Evolutionary conservation across 2,113 vertebrate genomes (phyloP).

Genomic region (Formicarius rufipectus): DNA sequence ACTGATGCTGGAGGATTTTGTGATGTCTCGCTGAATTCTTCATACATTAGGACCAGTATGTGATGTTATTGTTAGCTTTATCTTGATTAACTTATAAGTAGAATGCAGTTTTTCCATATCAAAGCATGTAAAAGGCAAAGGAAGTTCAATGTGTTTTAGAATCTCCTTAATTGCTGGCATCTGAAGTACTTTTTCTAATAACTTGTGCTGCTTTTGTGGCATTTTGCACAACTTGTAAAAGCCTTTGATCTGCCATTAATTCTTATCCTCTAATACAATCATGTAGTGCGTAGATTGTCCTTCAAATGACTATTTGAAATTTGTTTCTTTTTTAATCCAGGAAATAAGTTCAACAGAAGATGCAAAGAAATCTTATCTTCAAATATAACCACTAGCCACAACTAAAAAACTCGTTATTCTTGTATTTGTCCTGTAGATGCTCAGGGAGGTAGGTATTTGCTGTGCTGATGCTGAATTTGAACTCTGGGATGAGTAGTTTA

Average conservation of each 20-base stretch:
- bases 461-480: not conserved
- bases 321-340: not conserved
- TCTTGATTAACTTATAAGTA: constrained; percentile 22
- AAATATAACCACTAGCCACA: not conserved
- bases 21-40: not conserved
- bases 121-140: constrained; percentile 8
- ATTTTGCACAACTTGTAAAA: not conserved
- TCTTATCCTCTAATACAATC: not conserved
- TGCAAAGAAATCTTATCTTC: not conserved
- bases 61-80: constrained; percentile 1
- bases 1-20: constrained; percentile 1
- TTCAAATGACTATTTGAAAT: not conserved
- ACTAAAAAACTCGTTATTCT: not conserved
- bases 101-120: not conserved
- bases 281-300: not conserved
- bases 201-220: not conserved
- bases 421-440: not conserved
- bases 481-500: not conserved
- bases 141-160: not conserved
- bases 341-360: not conserved
- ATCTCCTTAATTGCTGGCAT: not conserved
- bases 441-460: not conserved
- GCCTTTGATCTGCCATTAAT: not conserved
- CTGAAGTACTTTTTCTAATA: not conserved
- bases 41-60: not conserved